Percentiles rank a stretch among this genome's conserved stretches.
Conservation (phyloP, 2,888 invertebrate species). For the Callosobruchus maculatus region DNA sequence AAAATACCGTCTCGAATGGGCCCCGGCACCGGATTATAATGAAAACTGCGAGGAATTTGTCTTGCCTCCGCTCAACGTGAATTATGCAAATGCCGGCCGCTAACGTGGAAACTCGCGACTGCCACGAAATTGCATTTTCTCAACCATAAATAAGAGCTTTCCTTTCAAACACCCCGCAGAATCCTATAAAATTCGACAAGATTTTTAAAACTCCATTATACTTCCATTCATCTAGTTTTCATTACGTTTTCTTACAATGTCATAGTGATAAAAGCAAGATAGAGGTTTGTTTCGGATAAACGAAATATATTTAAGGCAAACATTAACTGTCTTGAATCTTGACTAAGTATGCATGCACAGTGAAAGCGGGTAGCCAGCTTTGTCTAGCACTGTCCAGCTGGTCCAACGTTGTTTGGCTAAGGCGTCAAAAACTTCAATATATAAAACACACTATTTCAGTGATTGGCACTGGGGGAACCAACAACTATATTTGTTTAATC, state of each 20-base stretch:
- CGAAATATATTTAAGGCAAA: too few species aligned
- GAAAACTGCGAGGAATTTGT: constrained; percentile 46
- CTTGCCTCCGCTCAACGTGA: constrained; percentile 43
- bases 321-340: too few species aligned
- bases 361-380: too few species aligned
- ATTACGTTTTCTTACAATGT: not conserved
- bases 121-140: constrained; percentile 41
- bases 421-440: too few species aligned
- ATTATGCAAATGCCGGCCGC: constrained; percentile 46
- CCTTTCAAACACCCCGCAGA: constrained; percentile 26
- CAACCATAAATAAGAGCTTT: constrained; percentile 39
- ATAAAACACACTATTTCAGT: too few species aligned
- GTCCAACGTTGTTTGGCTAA: too few species aligned
- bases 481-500: too few species aligned
- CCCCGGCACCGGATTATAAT: constrained; percentile 44
- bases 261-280: not conserved
- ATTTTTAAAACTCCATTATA: constrained; percentile 26
- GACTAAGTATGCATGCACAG: too few species aligned
- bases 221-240: constrained; percentile 18
- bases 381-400: too few species aligned
- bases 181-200: constrained; percentile 22
- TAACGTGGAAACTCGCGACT: constrained; percentile 44
- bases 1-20: constrained; percentile 37
- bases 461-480: too few species aligned
- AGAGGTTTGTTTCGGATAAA: too few species aligned